Base-by-base conservation (phyloP, 2,888 invertebrate species). In the Charanyca ferruginea region DNA sequence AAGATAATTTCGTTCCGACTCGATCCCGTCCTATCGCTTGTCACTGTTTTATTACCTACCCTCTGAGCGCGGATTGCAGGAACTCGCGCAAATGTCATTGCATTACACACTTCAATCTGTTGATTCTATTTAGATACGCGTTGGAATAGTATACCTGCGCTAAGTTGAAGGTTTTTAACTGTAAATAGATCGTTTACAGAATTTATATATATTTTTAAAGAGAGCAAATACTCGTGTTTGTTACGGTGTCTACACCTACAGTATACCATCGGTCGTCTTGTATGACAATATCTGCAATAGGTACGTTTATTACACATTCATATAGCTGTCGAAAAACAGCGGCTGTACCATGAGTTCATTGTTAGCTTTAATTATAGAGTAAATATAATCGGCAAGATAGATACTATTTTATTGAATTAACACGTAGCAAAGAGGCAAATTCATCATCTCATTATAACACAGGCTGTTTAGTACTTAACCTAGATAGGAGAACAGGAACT, bases 1-100 rank as follows among this genome's bases (percentile, higher is more conserved):
- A 83, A 87, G 87, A 89, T 89, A 88, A 89, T 88, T 88, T 85
- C 80, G 87, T 85, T 83, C 84, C 79, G 83, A 85, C 81, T 84
- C 87, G 84, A 85, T 86, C 84, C 88, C 84, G 75, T 85, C 83
- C 81, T 81, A 83, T 83, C 82, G 77, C 80, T 79, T 83, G 85
- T 84, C 84, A 79, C 83, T 80, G 81, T 84, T 87, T 89, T 85
- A 86, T 86, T 86, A 81, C 84, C 76, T 72, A 79, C 86, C 79
- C 77, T 73, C 75, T 52, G 72, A 79, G 73, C 70, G 79, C 76
- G 81, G 83, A 81, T 83, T 83, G 81, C 60, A 77, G 82, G 67
- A 65, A 64, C 69, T 78, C 76, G 58, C 74, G 73, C 75, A 79
- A 84, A 83, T 82, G 81, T 81, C 80, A 70, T 61, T 75, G 77